phyloP scores from a whole-genome alignment of 2,113 vertebrate species.

The Leptosomus discolor region DNA sequence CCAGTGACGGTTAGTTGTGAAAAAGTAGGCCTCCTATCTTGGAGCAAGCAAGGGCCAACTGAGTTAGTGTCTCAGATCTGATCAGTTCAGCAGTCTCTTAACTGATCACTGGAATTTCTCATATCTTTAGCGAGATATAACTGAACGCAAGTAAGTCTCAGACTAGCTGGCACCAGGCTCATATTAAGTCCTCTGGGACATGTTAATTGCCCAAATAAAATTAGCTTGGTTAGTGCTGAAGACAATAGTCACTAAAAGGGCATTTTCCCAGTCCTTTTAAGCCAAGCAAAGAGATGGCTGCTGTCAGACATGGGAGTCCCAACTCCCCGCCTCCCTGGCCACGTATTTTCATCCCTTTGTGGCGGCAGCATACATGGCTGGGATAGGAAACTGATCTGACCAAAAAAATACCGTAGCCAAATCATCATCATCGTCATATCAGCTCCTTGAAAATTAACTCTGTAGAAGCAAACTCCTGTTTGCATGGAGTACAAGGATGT shows the following conservation, averaged over 20 bases:
- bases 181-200: slow-evolving; percentile 44
- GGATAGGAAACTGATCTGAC: neutral
- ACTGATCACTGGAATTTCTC: slow-evolving; percentile 42
- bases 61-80: neutral
- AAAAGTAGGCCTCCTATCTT: slow-evolving; percentile 22
- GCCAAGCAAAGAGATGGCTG: neutral
- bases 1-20: slow-evolving; percentile 1
- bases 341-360: neutral
- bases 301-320: neutral
- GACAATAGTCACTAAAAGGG: slow-evolving; percentile 9
- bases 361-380: neutral
- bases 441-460: neutral
- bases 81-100: slow-evolving; percentile 49
- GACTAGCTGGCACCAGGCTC: slow-evolving; percentile 56
- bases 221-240: slow-evolving; percentile 41
- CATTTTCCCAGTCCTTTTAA: slow-evolving; percentile 26
- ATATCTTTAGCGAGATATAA: slow-evolving; percentile 26
- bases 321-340: neutral
- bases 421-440: neutral
- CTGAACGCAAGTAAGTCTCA: slow-evolving; percentile 16
- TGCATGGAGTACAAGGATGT: neutral
- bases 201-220: slow-evolving; percentile 54
- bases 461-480: neutral
- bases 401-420: neutral
- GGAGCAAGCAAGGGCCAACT: neutral